Base-by-base conservation (phyloP, 2,113 vertebrate genomes). In the Phylloscopus trochilus region DNA sequence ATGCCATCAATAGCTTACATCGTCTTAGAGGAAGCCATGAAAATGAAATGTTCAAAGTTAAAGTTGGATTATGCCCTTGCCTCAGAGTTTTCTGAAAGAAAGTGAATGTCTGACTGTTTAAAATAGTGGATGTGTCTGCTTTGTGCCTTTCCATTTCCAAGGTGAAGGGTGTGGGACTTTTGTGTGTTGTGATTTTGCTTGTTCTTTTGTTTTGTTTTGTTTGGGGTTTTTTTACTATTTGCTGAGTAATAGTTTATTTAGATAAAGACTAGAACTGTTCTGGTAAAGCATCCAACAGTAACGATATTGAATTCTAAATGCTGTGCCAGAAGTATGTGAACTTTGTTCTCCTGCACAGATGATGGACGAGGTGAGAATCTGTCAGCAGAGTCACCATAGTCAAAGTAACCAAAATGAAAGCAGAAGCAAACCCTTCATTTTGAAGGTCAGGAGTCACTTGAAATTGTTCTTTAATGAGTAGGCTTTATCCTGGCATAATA, bases 401-500 rank as follows among this genome's bases (percentile, higher is more conserved):
- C 55, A 94, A 91, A 58, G 60, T 60, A 62, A 43, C 62, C 83
- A 63, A 92, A 91, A 92, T 76, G 76, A 91, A 92, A 89, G 79
- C 86, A 93, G 83, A 90, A 86, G 85, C 62, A 85, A 95, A 93
- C 52, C 75, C 80, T 90, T 89, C 47, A 89, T 94, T 94, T 90
- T 95, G 90, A 94, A 93, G 90, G 87, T 96, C 85, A 90, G 77
- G 79, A 95, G 83, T 87, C 85, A 69, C 69, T 72, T 96, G 83
- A 96, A 96, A 90, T 94, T 94, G 86, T 78, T 58, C 83, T 93
- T 95, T 93, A 80, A 82, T 81, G 83, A 93, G 62, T 80, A 75
- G 90, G 64, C 80, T 90, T 97, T 79, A 46, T 67, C 89, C 53
- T 84, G 41, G 44, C 72, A 60, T 90, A 83, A 89, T 64, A 56